Evolutionary conservation across 1,140 invertebrate genomes (phyloP).

Genomic region (Hesperophylax magnus): DNA sequence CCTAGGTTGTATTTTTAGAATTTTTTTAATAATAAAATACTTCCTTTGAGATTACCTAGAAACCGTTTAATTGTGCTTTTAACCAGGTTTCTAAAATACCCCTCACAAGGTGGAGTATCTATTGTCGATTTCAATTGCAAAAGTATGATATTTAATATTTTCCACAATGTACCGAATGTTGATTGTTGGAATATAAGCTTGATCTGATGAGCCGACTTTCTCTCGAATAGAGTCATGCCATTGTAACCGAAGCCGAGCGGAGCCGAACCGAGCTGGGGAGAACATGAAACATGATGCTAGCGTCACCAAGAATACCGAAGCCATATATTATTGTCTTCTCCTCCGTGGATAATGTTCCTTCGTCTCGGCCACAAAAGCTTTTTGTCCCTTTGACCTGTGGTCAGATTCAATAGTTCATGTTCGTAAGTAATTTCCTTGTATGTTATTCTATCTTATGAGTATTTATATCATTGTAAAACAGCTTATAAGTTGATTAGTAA

Average conservation of each 20-base stretch:
- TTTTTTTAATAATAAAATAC: too few species aligned
- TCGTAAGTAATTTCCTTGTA: neutral
- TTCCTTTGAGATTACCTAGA: too few species aligned
- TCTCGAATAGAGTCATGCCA: conserved; percentile 1
- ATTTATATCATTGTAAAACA: neutral
- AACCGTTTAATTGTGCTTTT: too few species aligned
- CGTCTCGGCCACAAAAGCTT: conserved; percentile 3
- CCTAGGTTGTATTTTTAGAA: too few species aligned
- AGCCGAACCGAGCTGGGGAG: conserved; percentile 1
- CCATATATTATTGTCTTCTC: conserved; percentile 5
- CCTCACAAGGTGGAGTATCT: too few species aligned
- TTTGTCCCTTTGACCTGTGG: neutral
- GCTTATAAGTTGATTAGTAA: neutral
- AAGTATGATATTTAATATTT: too few species aligned
- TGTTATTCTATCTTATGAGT: neutral
- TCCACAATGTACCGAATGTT: too few species aligned
- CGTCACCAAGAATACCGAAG: conserved; percentile 15
- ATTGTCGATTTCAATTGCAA: too few species aligned
- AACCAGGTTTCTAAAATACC: too few species aligned
- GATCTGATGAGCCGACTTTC: neutral
- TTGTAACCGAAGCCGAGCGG: conserved; percentile 2
- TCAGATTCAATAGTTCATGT: neutral
- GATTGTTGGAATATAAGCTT: too few species aligned
- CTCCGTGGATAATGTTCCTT: neutral
- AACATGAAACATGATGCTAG: neutral